Conservation (phyloP, 2,797 vertebrate genomes). For the Premnoplex brunnescens region DNA sequence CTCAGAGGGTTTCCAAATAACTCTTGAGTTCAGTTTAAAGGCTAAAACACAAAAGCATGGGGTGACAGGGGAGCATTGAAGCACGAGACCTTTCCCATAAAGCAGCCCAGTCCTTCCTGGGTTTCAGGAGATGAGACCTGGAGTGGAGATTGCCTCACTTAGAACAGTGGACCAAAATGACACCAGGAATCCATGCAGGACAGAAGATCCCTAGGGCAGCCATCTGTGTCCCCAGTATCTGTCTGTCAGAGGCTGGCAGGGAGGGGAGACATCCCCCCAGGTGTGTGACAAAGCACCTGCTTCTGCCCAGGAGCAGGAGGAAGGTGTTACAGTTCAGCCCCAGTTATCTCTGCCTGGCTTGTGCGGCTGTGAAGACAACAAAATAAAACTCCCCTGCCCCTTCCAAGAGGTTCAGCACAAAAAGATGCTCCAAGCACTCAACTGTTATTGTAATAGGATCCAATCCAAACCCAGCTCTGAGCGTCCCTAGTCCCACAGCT, state of each 20-base stretch:
- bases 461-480: background rate
- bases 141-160: background rate
- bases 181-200: background rate
- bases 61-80: background rate
- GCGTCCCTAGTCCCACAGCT: background rate
- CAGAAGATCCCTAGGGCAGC: background rate
- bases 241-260: rapidly evolving
- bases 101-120: background rate
- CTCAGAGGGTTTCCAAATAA: background rate
- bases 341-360: background rate
- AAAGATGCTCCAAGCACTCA: background rate
- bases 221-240: background rate
- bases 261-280: background rate
- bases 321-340: background rate
- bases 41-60: background rate
- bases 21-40: background rate
- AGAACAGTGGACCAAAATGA: background rate
- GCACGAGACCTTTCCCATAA: background rate
- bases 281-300: rapidly evolving
- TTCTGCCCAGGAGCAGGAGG: background rate
- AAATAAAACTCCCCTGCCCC: background rate
- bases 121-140: background rate
- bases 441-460: background rate
- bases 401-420: background rate
- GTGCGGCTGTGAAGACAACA: background rate